Evolutionary conservation across 2,113 vertebrate genomes (phyloP), one percentile per base, ranked within the genome.

Genomic region (Brachypodius melanocephalos): DNA sequence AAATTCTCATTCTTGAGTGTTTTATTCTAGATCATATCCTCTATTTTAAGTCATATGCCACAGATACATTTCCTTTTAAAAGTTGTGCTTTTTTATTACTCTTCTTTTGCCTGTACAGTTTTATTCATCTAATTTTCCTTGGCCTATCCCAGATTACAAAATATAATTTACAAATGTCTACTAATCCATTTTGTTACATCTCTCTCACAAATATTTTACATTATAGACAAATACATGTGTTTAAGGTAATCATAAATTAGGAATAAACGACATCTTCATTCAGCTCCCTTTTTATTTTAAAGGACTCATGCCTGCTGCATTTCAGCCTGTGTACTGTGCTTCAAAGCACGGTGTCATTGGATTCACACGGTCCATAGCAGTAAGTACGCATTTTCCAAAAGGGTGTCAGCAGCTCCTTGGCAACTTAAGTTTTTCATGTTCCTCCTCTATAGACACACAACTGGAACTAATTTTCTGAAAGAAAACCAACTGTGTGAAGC

Each of bases 281-380:
- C 38, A 71, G 61, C n/a, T 96, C 16, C 55, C 38, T 96, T 89
- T 95, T 46, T 96, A 62, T 97, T 73, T 97, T 97, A 65, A 96
- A 99, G 99, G 99, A 59, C 99, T 99, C 89, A 97, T 99, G 77
- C 99, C 99, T 66, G 98, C 98, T 72, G 98, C 99, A 32, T 98
- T 99, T 59, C 99, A 99, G 93, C 99, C 99, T 43, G 99, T 99
- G 54, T 99, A 99, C 91, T 99, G 98, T 54, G 99, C 99, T n/a
- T 99, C 99, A 32, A 99, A 99, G 95, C 98, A 99, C 14, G 99
- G 99, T 32, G 98, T 99, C 49, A 98, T 99, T 80, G 99, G 99
- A 97, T 99, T 99, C 98, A 99, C 99, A 49, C 97, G 99, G 74
- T 99, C 99, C 6, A 98, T 99, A 78, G 99, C 99, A 82, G 99